Percentiles rank a stretch among this genome's conserved stretches.
Evolutionary conservation across 35 echinoderm and acorn worm genomes (phyloP).

Genomic region (Diadema setosum): DNA sequence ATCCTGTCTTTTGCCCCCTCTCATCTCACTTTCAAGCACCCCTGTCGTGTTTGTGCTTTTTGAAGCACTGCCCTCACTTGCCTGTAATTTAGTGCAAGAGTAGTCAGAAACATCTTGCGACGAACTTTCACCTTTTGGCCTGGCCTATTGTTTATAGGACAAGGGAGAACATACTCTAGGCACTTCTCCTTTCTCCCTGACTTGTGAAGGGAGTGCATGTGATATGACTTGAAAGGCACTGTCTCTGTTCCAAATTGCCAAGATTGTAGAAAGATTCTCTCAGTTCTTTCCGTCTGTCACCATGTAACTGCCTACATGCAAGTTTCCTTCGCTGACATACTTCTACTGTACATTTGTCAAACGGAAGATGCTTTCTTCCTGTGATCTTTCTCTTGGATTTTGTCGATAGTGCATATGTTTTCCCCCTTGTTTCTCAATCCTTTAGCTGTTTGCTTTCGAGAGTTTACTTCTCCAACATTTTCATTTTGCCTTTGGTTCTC

Average conservation of each 20-base stretch:
- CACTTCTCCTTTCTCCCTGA: neutral
- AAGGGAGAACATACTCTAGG: constrained; percentile 1
- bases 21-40: neutral
- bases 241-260: too few species aligned
- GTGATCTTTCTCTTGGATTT: neutral
- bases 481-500: too few species aligned
- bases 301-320: too few species aligned
- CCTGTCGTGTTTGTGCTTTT: neutral
- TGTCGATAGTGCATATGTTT: neutral
- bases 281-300: too few species aligned
- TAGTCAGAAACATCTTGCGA: constrained; percentile 17
- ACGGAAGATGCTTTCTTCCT: neutral
- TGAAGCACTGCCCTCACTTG: neutral
- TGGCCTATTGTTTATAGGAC: too few species aligned
- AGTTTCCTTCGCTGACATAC: too few species aligned
- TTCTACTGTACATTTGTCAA: too few species aligned
- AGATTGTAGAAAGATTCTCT: too few species aligned
- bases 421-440: neutral
- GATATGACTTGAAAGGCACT: neutral
- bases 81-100: neutral
- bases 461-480: too few species aligned
- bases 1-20: constrained; percentile 30
- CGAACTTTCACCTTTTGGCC: constrained; percentile 16
- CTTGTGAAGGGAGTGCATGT: neutral
- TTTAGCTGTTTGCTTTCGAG: too few species aligned